Evolutionary conservation across 2,888 invertebrate genomes (phyloP), one percentile per base, ranked within the genome.

Genomic region (Tetragonula carbonaria): DNA sequence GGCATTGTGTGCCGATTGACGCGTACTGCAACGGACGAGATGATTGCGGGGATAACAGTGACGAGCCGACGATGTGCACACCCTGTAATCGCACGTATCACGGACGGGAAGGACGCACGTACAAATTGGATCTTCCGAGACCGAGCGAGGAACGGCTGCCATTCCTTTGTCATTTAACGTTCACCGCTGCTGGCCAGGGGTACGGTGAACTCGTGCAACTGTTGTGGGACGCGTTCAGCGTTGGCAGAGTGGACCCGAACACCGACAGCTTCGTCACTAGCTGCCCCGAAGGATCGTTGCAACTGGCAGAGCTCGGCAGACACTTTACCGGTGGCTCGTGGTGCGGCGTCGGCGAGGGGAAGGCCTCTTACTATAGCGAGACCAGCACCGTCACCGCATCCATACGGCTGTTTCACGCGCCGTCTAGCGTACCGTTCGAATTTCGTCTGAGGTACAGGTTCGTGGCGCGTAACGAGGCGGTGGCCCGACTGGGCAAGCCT

Each of bases 21-120:
- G 97, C 97, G 90, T 98, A 97, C 95, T 98, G 98, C 95, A 98
- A 98, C 95, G 98, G 98, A 80, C 95, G 95, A 90, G 96, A 97
- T 95, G 97, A 98, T 95, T 98, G 98, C 95, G 97, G 97, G 51
- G 98, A 98, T 95, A 96, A 96, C 88, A 97, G 97, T 93, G 98
- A 98, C 95, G 98, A 98, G 95, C 98, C 98, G 74, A 95, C 96
- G 86, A 96, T 96, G 93, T 98, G 98, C 94, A 97, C 97, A 0
- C 94, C 94, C n/a, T 98, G 98, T 95, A 98, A 98, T 95, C 96
- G 98, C 93, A 98, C 98, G 74, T 98, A 98, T 95, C 98, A 98
- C 95, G 98, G 98, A 18, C 97, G 97, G 93, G 97, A 97, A 90
- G 98, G 98, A n/a, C 88, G 88, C 21, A 90, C 90, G 97, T 98